Base-by-base conservation (phyloP, 2,888 invertebrate species). In the Rhyacophila evoluta region DNA sequence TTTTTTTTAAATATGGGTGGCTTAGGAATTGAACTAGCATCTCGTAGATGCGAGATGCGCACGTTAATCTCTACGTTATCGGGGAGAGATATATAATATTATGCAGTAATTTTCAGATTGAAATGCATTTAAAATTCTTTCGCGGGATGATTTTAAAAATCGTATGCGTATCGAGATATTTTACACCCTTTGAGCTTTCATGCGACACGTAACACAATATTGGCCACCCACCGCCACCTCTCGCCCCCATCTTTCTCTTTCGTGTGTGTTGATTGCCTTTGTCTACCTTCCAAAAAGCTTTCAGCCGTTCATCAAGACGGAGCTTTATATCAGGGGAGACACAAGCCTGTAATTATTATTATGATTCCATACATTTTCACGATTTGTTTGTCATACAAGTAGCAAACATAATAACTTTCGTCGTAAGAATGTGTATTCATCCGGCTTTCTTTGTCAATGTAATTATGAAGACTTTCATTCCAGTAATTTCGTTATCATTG, bases 201-300 rank as follows among this genome's bases (percentile, higher is more conserved):
- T 68, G 72, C 77, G 12, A 77, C 77, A 74, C 74, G 77, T 81
- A 81, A 81, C 75, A 76, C 79, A 81, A 81, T 79, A 79, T 81
- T 72, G 68, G 55, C 67, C 71, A 75, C 27, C 37, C 69, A 29
- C 29, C 71, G 28, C n/a, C 55, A 33, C 15, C 38, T 12, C 74
- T 11, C 12, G 41, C 75, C 69, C 28, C 75, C 39, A 25, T 55
- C 55, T 25, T 55, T 55, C 55, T 36, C 37, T 37, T 37, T 38
- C 38, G 71, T 75, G 39, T 77, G 73, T 38, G 39, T 77, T 81
- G 81, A 79, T 79, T 81, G 77, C 81, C 81, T 79, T 81, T 79
- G 79, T 79, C 79, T 79, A 77, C 77, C 79, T 79, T 79, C 79
- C 81, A 79, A 79, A 81, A 81, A 79, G 81, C 81, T 81, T 81